Percentiles rank a stretch among this genome's conserved stretches.
These are phyloP conservation scores for Dermochelys coriacea DNA, from an alignment of 2,797 vertebrate species.

Conservation along the genomic window DNA sequence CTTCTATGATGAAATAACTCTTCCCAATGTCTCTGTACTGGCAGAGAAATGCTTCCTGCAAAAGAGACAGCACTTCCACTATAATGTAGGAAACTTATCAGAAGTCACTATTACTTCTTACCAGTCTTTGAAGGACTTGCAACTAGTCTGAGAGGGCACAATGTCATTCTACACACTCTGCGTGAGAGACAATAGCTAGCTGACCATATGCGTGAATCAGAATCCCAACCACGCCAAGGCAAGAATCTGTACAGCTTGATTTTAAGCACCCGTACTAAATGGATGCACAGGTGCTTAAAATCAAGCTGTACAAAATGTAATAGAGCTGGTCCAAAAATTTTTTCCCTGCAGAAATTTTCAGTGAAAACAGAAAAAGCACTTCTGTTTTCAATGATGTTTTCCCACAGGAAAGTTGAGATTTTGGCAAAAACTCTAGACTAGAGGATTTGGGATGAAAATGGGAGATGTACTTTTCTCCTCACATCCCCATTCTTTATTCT, in stretches of 20 bases:
- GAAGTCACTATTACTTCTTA: not conserved
- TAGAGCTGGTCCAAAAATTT: not conserved
- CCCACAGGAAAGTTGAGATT: not conserved
- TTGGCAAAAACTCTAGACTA: not conserved
- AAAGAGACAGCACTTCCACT: not conserved
- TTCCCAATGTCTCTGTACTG: not conserved
- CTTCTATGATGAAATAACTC: not conserved
- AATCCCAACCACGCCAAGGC: not conserved
- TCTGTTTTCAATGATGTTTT: not conserved
- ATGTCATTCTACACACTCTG: not conserved
- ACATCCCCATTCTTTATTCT: not conserved
- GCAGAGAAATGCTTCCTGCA: constrained; percentile 13
- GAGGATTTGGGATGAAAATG: not conserved
- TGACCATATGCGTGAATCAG: not conserved
- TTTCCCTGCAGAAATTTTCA: not conserved
- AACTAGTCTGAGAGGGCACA: rapidly evolving
- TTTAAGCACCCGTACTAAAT: not conserved
- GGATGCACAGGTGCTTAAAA: rapidly evolving
- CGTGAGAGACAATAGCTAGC: rapidly evolving
- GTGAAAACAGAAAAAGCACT: not conserved
- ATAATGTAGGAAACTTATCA: not conserved
- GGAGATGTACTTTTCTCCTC: not conserved
- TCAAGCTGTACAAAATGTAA: not conserved
- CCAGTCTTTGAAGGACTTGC: not conserved
- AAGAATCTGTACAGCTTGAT: not conserved